phyloP scores from a whole-genome alignment of 2,113 vertebrate genomes.

The Lamprologus ornatipinnis region DNA sequence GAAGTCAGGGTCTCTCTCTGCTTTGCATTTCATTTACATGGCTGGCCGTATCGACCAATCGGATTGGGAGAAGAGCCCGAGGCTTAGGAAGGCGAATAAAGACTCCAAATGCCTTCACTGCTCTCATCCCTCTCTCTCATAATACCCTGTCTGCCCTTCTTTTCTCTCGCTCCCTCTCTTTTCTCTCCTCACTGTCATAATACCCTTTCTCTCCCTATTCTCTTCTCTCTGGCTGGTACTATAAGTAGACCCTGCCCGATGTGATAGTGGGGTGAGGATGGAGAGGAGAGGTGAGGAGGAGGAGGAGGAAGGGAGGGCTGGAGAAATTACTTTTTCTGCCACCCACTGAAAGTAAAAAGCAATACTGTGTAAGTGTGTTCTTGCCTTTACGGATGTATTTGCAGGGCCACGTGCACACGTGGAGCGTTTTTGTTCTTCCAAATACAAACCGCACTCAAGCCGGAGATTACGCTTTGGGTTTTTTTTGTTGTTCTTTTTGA shows the following conservation, averaged over 20 bases:
- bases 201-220: constrained; percentile 64
- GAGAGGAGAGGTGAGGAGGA: neutral
- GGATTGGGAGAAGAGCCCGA: constrained; percentile 68
- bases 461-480: neutral
- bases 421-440: neutral
- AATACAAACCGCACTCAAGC: neutral
- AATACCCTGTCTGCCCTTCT: constrained; percentile 70
- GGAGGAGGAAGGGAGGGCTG: neutral
- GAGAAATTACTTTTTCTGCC: constrained; percentile 28
- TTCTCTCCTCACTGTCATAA: constrained; percentile 60
- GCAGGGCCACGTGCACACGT: neutral
- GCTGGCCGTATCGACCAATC: constrained; percentile 69
- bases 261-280: constrained; percentile 58
- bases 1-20: constrained; percentile 60
- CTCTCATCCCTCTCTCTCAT: constrained; percentile 68
- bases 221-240: constrained; percentile 45
- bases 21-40: constrained; percentile 77
- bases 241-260: constrained; percentile 65
- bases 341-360: constrained; percentile 15
- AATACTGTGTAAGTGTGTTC: neutral
- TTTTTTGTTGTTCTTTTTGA: neutral
- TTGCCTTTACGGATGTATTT: neutral
- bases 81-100: constrained; percentile 71
- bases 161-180: constrained; percentile 58
- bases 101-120: constrained; percentile 72